phyloP scores from a whole-genome alignment of 2,113 vertebrate genomes.

The Asarcornis scutulata region DNA sequence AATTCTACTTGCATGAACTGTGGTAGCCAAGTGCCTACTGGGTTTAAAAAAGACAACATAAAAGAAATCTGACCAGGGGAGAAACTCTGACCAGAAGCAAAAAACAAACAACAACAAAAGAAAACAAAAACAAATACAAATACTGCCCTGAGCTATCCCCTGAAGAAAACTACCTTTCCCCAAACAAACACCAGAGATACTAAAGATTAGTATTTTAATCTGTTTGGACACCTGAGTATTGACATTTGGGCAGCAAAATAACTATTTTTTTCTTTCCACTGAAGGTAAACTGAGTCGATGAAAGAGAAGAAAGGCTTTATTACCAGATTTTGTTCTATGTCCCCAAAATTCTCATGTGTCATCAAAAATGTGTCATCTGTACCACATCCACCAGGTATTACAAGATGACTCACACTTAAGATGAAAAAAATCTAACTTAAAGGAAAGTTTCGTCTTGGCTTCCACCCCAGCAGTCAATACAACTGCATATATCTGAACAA shows the following conservation, averaged over 20 bases:
- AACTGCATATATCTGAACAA: not conserved
- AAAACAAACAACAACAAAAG: no score
- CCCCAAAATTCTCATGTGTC: not conserved
- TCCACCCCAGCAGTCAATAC: not conserved
- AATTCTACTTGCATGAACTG: not conserved
- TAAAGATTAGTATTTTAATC: not conserved
- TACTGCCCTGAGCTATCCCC: not conserved
- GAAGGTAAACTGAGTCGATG: not conserved
- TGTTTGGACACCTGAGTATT: not conserved
- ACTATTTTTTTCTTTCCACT: not conserved
- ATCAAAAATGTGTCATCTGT: not conserved
- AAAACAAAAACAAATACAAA: not conserved
- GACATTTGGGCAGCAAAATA: not conserved
- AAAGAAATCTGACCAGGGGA: not conserved
- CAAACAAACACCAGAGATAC: not conserved
- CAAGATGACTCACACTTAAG: not conserved
- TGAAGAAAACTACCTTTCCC: constrained; percentile 28
- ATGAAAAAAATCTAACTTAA: not conserved
- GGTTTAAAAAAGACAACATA: not conserved
- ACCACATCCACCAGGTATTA: not conserved
- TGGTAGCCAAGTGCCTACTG: not conserved
- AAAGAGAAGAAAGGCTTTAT: not conserved
- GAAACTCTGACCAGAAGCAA: not conserved
- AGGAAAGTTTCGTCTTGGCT: not conserved
- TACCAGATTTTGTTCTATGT: not conserved